These are phyloP conservation scores for Drosophila niveifrons DNA, from an alignment of 2,888 invertebrate species.

Conservation along the genomic window DNA sequence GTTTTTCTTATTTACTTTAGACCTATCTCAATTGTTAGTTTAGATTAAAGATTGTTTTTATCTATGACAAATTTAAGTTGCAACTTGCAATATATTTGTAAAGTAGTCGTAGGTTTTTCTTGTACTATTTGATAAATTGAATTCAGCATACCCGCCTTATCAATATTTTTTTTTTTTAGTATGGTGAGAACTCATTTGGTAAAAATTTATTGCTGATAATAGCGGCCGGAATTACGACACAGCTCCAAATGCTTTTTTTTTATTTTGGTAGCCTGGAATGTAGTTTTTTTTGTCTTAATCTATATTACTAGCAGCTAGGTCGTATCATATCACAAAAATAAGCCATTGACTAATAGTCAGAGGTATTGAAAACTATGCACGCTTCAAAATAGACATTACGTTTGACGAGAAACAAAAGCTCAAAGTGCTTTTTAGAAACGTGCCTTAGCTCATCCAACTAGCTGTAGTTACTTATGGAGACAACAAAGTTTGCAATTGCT, in stretches of 20 bases:
- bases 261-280: conserved; percentile 18
- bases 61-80: neutral
- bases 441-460: conserved; percentile 2
- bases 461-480: neutral
- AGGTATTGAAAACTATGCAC: conserved; percentile 15
- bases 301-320: conserved; percentile 15
- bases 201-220: conserved; percentile 56
- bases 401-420: conserved; percentile 2
- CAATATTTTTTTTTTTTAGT: neutral
- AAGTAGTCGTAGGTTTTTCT: neutral
- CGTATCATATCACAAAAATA: conserved; percentile 48
- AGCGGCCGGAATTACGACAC: conserved; percentile 44
- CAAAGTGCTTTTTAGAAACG: neutral
- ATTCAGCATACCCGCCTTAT: neutral
- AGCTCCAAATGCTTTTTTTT: conserved; percentile 18
- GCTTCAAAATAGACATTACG: conserved; percentile 33
- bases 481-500: neutral
- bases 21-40: neutral
- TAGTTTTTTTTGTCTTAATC: conserved; percentile 38
- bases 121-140: neutral
- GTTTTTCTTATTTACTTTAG: neutral
- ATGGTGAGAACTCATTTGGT: conserved; percentile 29
- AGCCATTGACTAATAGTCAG: conserved; percentile 48
- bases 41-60: neutral
- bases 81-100: too few species aligned